Conservation (phyloP, 2,113 vertebrate genomes). For the Corydoras maculifer region DNA sequence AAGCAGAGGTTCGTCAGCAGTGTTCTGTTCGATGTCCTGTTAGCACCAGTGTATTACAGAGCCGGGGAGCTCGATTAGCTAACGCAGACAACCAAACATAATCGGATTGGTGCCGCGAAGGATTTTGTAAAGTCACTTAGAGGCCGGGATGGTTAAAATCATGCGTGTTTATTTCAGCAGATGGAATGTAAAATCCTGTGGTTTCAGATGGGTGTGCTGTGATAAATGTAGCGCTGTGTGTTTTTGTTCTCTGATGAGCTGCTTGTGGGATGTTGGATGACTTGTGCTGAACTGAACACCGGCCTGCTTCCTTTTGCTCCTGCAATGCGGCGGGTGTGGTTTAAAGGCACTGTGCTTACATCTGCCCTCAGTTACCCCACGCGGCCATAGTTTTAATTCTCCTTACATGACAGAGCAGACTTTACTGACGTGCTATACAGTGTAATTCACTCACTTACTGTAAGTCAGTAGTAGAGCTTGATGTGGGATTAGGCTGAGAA, state of each 20-base stretch:
- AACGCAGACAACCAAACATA: no score
- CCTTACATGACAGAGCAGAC: no score
- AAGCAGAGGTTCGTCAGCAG: not conserved
- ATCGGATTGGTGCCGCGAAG: not conserved
- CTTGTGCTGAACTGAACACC: constrained; percentile 29
- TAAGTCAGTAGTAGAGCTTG: no score
- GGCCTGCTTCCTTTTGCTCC: constrained; percentile 39
- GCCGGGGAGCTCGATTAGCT: no score
- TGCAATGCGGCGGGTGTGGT: constrained; percentile 58
- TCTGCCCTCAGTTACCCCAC: constrained; percentile 16
- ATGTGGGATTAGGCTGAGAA: no score
- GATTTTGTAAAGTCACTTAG: not conserved
- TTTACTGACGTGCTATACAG: no score
- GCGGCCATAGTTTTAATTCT: no score
- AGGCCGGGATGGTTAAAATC: not conserved
- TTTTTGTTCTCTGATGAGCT: not conserved
- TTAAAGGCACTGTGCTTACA: constrained; percentile 24
- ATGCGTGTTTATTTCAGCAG: not conserved
- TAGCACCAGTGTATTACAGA: not conserved
- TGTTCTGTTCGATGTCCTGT: no score
- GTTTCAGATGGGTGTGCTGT: not conserved
- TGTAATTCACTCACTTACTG: no score
- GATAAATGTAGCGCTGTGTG: not conserved
- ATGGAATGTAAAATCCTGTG: not conserved
- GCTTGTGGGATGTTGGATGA: constrained; percentile 27